These are phyloP conservation scores for Pseudochirops corinnae DNA, from an alignment of 2,797 vertebrate genomes.

Conservation along the genomic window DNA sequence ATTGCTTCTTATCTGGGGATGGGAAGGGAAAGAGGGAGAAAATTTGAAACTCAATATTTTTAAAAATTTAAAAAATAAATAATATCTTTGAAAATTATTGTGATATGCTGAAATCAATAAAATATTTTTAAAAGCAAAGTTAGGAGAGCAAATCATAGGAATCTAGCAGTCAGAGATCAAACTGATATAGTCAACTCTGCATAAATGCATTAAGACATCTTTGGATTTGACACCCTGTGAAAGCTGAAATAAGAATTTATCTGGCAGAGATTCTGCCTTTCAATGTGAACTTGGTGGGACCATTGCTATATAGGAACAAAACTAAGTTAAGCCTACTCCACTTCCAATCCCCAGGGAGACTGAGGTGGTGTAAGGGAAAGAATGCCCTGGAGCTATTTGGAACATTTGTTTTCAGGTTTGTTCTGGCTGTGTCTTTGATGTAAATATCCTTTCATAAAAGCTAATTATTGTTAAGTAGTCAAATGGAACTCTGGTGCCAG, in stretches of 20 bases:
- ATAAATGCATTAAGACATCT: neutral
- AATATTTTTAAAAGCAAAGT: neutral
- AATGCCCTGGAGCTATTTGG: neutral
- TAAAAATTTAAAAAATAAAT: neutral
- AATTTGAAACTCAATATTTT: neutral
- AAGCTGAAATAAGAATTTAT: neutral
- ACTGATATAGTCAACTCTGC: neutral
- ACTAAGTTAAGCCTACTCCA: neutral
- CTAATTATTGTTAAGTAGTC: neutral
- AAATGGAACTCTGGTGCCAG: neutral
- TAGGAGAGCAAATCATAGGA: neutral
- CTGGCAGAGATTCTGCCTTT: neutral
- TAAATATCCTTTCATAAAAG: neutral
- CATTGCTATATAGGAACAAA: neutral
- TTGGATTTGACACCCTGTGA: neutral
- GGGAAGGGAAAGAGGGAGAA: neutral
- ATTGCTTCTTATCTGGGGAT: neutral
- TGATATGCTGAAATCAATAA: neutral
- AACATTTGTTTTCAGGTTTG: neutral
- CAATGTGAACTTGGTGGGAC: neutral
- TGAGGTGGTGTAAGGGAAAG: neutral
- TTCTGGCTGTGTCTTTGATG: neutral
- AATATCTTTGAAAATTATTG: neutral
- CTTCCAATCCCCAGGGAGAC: neutral
- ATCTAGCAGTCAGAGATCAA: neutral